These are phyloP conservation scores for Pteromalus puparum DNA, from an alignment of 1,140 invertebrate species.

Conservation along the genomic window DNA sequence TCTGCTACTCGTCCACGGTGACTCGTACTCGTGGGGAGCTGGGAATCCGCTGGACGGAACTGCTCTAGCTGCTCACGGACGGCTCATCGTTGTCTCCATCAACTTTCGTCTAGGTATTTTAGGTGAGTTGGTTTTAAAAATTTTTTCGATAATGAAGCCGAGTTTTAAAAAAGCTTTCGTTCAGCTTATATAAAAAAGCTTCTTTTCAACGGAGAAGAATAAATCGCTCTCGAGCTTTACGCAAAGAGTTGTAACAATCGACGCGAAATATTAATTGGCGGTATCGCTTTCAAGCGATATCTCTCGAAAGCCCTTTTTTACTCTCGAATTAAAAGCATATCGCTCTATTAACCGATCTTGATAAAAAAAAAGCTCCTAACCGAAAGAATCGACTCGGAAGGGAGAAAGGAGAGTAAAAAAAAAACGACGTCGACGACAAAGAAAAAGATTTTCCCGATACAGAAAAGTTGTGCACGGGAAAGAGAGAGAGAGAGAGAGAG, in stretches of 20 bases:
- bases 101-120: conserved; percentile 98
- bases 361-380: neutral
- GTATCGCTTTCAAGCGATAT: neutral
- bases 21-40: conserved; percentile 95
- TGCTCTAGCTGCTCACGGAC: conserved; percentile 90
- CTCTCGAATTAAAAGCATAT: no score
- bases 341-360: no score
- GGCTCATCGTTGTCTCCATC: conserved; percentile 96
- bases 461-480: neutral
- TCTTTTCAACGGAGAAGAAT: no score
- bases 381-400: neutral
- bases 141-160: no score
- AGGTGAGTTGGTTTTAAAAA: conserved; percentile 85
- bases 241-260: no score
- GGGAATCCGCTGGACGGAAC: conserved; percentile 97
- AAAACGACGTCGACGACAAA: neutral
- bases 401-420: neutral
- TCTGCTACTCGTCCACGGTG: conserved; percentile 94
- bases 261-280: no score
- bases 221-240: no score
- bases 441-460: neutral
- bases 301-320: no score
- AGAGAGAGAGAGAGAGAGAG: no score
- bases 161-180: no score
- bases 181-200: no score